These are phyloP conservation scores for Microctonus aethiopoides DNA, from an alignment of 2,888 invertebrate genomes.

Conservation along the genomic window DNA sequence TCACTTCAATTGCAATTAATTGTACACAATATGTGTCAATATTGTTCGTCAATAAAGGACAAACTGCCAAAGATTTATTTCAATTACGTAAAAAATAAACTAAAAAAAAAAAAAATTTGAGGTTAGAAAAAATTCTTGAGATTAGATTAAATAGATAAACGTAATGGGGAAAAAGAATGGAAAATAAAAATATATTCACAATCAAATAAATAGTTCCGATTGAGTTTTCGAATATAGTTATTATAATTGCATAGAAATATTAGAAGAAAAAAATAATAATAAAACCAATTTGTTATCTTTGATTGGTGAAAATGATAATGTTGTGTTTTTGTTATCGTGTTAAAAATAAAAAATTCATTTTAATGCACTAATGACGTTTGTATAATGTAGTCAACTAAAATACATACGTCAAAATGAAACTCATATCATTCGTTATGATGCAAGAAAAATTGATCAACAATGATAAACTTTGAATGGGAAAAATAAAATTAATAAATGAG, in stretches of 20 bases:
- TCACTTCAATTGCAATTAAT: not conserved
- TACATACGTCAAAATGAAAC: slow-evolving; percentile 9
- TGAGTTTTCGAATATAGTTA: slow-evolving; percentile 9
- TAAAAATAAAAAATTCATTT: slow-evolving; percentile 10
- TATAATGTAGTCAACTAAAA: not conserved
- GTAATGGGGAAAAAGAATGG: not conserved
- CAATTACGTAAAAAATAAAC: slow-evolving; percentile 1
- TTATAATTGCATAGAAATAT: slow-evolving; percentile 3
- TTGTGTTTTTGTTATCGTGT: slow-evolving; percentile 4
- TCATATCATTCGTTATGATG: slow-evolving; percentile 18
- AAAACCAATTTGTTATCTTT: slow-evolving; percentile 1
- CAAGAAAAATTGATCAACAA: not conserved
- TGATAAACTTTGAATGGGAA: not conserved
- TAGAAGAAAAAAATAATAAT: not conserved
- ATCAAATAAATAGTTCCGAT: slow-evolving; percentile 23
- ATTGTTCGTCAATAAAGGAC: not conserved
- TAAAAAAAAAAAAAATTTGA: not conserved
- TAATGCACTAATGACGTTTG: not conserved
- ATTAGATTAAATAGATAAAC: slow-evolving; percentile 10
- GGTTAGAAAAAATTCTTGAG: slow-evolving; percentile 7
- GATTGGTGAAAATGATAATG: slow-evolving; percentile 12
- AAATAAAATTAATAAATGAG: not conserved
- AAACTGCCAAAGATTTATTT: slow-evolving; percentile 34
- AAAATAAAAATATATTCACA: slow-evolving; percentile 2
- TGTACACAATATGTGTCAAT: not conserved